Conservation (phyloP, 2,797 vertebrate species). For the Dendrocincla fuliginosa region DNA sequence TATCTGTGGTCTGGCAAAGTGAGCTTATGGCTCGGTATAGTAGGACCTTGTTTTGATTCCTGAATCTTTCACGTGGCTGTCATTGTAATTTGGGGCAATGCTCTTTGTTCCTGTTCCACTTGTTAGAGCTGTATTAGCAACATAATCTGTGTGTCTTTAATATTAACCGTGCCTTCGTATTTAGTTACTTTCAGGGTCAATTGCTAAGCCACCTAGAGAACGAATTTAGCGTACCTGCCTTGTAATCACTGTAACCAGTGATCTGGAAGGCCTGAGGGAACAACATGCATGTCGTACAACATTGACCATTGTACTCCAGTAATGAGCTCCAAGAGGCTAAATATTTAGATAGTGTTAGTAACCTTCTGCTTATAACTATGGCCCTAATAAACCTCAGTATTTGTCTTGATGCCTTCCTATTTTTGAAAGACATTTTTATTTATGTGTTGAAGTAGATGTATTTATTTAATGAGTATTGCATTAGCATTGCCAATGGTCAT, state of each 20-base stretch:
- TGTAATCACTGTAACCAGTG: neutral
- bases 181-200: constrained; percentile 16
- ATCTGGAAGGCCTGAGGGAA: neutral
- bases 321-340: neutral
- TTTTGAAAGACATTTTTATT: constrained; percentile 27
- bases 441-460: neutral
- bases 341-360: neutral
- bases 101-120: neutral
- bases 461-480: neutral
- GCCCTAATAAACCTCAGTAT: neutral
- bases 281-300: neutral
- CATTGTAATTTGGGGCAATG: neutral
- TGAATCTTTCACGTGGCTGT: neutral
- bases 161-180: constrained; percentile 16
- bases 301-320: neutral
- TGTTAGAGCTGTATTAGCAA: constrained; percentile 7
- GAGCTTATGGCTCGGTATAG: neutral
- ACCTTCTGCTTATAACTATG: neutral
- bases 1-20: neutral
- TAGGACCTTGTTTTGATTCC: neutral
- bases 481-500: neutral
- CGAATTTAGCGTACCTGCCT: neutral
- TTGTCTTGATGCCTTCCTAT: neutral
- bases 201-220: constrained; percentile 9
- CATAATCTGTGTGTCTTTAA: neutral